These are phyloP conservation scores for Ageneiosus marmoratus DNA, from an alignment of 2,113 vertebrate species.

Conservation along the genomic window DNA sequence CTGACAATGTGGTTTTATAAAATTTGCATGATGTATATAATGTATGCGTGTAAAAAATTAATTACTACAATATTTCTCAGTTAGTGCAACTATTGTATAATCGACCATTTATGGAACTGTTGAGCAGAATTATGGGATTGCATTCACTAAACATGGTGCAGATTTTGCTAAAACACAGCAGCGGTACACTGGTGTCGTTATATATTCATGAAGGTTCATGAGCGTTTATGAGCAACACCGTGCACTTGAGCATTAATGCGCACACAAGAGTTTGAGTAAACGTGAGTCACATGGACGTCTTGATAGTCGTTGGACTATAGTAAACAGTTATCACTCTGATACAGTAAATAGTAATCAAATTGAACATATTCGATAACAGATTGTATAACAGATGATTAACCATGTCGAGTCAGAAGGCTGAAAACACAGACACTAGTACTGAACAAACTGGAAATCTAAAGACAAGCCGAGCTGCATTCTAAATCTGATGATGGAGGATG, in stretches of 20 bases:
- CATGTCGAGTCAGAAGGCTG: background rate
- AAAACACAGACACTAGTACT: background rate
- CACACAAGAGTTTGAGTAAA: too few species aligned
- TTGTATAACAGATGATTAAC: background rate
- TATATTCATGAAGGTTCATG: too few species aligned
- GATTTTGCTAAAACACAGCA: background rate
- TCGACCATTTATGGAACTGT: background rate
- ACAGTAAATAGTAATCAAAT: background rate
- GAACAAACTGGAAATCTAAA: background rate
- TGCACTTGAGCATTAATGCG: background rate
- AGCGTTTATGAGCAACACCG: background rate
- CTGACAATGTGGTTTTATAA: background rate
- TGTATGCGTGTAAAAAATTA: background rate
- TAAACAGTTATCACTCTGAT: background rate
- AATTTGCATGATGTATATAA: background rate
- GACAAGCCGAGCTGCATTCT: background rate
- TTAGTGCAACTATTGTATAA: background rate
- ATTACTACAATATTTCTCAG: background rate
- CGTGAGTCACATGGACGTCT: background rate
- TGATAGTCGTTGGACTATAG: background rate
- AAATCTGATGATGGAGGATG: background rate
- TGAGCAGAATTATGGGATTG: background rate
- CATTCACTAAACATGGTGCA: too few species aligned
- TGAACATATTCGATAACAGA: background rate
- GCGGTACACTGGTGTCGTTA: too few species aligned